These are phyloP conservation scores for Pseudococcus longispinus DNA, from an alignment of 2,888 invertebrate genomes.

Conservation along the genomic window DNA sequence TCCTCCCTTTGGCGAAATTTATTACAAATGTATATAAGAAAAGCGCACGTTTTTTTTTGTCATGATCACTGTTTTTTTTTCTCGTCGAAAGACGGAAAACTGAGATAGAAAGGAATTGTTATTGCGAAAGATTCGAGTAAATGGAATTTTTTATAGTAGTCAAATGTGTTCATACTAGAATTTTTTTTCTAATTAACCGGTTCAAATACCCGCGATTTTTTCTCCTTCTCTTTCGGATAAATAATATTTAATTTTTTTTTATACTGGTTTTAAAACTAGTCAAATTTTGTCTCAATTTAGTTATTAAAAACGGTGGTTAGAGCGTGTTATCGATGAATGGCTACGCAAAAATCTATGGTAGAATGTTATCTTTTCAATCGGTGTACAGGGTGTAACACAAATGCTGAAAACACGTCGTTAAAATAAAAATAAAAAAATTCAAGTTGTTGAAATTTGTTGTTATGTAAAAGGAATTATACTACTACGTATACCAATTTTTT, in stretches of 20 bases:
- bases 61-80: not conserved
- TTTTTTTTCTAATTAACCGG: not conserved
- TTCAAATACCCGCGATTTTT: not conserved
- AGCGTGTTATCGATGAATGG: not conserved
- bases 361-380: not conserved
- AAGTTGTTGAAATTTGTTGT: slow-evolving; percentile 30
- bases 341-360: not conserved
- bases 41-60: not conserved
- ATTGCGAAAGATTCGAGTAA: not conserved
- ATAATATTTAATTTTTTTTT: slow-evolving; percentile 21
- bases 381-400: slow-evolving; percentile 49
- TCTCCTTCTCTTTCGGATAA: not conserved
- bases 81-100: not conserved
- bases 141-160: slow-evolving; percentile 3
- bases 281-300: slow-evolving; percentile 51
- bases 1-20: not conserved
- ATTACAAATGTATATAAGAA: not conserved
- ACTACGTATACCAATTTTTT: slow-evolving; percentile 50
- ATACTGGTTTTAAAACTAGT: slow-evolving; percentile 54
- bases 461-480: slow-evolving; percentile 16
- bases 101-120: not conserved
- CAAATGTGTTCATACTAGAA: slow-evolving; percentile 43
- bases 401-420: slow-evolving; percentile 5
- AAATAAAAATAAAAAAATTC: not conserved
- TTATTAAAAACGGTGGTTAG: slow-evolving; percentile 35